Base-by-base conservation (phyloP, 1,140 invertebrate species). In the Plectus sambesii region DNA sequence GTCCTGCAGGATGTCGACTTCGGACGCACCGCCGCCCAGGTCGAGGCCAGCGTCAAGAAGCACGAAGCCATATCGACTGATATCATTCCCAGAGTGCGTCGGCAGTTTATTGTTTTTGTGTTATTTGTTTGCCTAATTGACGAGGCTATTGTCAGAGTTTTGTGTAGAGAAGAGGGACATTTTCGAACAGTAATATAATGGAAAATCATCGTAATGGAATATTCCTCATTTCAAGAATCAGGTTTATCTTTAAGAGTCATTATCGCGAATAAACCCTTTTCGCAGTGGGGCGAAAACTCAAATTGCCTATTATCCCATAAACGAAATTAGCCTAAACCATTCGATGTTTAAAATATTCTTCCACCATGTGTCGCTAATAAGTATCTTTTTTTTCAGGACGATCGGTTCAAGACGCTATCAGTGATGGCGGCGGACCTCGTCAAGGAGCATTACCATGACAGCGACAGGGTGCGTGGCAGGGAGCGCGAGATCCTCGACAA, bases 51-150 rank as follows among this genome's bases (percentile, higher is more conserved):
- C 0, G 80, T 96, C 4, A 97, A 97, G 73, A 97, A 98, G 69
- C 88, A 97, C 69, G 89, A 97, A 73, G 92, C 92, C 19, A 92
- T 99, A 42, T 87, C 84, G 58, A 90, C 90, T 0, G 92, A 99
- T 67, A 96, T 98, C 51, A 71, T 92, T 26, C 85, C 90, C 3
- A 75, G 80, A 64, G 77, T 79, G 71, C n/a, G n/a, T n/a, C n/a
- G 82, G 0, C 89, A 97, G 74, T 84, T 88, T 5, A 12, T 33
- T 17, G 12, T 63, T 65, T 42, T 58, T 62, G 12, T 17, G 30
- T 12, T 12, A 33, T 12, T 33, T 12, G 17, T 17, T 12, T 33
- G 12, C 17, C n/a, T n/a, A n/a, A n/a, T n/a, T n/a, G n/a, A n/a
- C n/a, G n/a, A n/a, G n/a, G n/a, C n/a, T n/a, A n/a, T n/a, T n/a